These are phyloP conservation scores for Cyanistes caeruleus DNA, from an alignment of 2,113 vertebrate genomes.

Conservation along the genomic window DNA sequence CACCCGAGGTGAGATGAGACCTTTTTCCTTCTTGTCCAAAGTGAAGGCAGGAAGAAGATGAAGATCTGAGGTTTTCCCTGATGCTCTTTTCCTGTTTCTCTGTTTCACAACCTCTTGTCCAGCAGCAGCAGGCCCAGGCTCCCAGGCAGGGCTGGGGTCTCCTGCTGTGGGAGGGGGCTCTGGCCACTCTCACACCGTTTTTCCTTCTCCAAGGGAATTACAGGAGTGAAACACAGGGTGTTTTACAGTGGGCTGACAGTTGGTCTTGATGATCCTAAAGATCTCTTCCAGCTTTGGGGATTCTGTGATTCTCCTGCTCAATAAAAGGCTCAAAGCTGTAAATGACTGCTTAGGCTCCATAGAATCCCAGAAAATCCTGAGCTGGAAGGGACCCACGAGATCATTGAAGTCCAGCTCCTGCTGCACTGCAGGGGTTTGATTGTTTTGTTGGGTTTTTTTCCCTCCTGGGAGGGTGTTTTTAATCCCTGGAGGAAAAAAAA, in stretches of 20 bases:
- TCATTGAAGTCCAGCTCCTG: neutral
- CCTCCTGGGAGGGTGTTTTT: neutral
- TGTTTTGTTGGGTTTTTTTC: neutral
- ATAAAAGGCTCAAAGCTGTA: neutral
- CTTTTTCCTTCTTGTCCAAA: neutral
- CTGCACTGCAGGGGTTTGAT: neutral
- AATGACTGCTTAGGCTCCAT: neutral
- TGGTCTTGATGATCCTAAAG: neutral
- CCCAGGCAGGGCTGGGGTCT: fast-evolving
- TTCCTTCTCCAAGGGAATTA: neutral
- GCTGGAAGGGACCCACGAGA: neutral
- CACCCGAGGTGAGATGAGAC: fast-evolving
- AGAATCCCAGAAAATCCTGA: neutral
- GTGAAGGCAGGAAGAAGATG: neutral
- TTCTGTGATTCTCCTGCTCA: neutral
- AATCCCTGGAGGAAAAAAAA: neutral
- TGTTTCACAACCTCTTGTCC: neutral
- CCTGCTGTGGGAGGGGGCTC: neutral
- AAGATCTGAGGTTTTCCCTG: neutral
- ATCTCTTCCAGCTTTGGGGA: neutral
- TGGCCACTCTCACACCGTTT: fast-evolving
- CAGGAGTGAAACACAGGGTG: neutral
- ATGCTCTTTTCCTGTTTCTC: neutral
- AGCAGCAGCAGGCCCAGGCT: neutral
- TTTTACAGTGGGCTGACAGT: neutral